A percentile compares a stretch with the other conserved stretches of the same genome.
phyloP scores from a whole-genome alignment of 64 coral and sea anemone genomes.

The Stichodactyla mertensii region DNA sequence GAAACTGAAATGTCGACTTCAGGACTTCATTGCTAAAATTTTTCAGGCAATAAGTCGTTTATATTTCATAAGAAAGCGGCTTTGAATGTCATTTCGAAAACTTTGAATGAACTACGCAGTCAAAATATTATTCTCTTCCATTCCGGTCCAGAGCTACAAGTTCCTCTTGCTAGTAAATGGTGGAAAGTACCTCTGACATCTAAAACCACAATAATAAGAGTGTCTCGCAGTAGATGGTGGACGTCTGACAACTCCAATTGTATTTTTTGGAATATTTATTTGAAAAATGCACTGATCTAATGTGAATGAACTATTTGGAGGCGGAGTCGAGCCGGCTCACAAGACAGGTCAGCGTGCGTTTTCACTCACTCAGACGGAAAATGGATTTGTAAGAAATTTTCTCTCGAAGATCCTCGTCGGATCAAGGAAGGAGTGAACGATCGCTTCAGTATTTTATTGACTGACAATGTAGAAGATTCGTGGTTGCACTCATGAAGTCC shows the following conservation, averaged over 20 bases:
- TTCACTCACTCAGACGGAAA: not conserved
- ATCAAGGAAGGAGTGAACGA: not conserved
- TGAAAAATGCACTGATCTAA: not conserved
- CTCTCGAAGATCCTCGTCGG: not conserved
- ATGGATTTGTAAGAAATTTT: slow-evolving; percentile 2
- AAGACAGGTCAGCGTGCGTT: slow-evolving; percentile 18
- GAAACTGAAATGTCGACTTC: not conserved
- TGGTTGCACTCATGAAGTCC: slow-evolving; percentile 7
- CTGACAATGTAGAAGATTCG: slow-evolving; percentile 5
- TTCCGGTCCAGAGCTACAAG: not conserved
- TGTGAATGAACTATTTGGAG: not conserved
- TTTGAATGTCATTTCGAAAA: not conserved
- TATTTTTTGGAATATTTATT: not conserved
- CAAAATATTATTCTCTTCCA: not conserved
- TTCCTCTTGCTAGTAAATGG: not conserved
- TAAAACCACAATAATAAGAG: not conserved
- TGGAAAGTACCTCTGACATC: not conserved
- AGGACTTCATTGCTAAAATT: not conserved
- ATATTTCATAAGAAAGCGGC: not conserved
- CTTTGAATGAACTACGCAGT: not conserved
- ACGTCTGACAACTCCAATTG: not conserved
- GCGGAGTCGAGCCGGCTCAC: slow-evolving; percentile 16
- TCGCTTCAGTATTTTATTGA: not conserved
- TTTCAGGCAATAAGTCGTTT: not conserved
- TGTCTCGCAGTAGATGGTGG: not conserved